Evolutionary conservation across 2,797 vertebrate species (phyloP).

Genomic region (Fundulus diaphanus): DNA sequence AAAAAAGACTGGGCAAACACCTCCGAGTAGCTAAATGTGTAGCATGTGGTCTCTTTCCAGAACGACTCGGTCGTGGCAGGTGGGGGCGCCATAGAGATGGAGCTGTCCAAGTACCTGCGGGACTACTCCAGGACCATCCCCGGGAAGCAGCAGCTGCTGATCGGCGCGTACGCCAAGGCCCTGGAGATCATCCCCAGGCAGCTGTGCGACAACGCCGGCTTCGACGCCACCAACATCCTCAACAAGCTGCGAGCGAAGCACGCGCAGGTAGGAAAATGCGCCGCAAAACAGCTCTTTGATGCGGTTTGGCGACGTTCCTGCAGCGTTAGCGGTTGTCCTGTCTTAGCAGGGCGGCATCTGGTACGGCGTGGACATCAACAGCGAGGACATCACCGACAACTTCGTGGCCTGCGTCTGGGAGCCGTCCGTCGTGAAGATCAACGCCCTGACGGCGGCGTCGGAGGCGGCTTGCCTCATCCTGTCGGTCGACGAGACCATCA

Average conservation of each 20-base stretch:
- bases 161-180: slow-evolving; percentile 96
- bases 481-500: slow-evolving; percentile 96
- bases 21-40: neutral
- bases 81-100: slow-evolving; percentile 98
- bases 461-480: slow-evolving; percentile 97
- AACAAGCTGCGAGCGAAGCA: slow-evolving; percentile 97
- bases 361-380: slow-evolving; percentile 95
- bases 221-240: slow-evolving; percentile 98
- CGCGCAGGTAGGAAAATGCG: slow-evolving; percentile 87
- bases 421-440: slow-evolving; percentile 92
- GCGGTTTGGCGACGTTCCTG: no score
- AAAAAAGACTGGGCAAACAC: no score
- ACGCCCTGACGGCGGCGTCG: slow-evolving; percentile 92
- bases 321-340: no score
- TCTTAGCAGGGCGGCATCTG: slow-evolving; percentile 87
- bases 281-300: no score
- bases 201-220: slow-evolving; percentile 97
- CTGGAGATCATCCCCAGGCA: slow-evolving; percentile 96
- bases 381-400: slow-evolving; percentile 96
- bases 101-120: slow-evolving; percentile 93
- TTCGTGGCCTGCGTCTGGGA: slow-evolving; percentile 93
- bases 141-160: slow-evolving; percentile 96
- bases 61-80: slow-evolving; percentile 95
- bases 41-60: slow-evolving; percentile 67
- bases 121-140: slow-evolving; percentile 98